Conservation (phyloP, 2,113 vertebrate genomes). For the Chrysemys picta region DNA sequence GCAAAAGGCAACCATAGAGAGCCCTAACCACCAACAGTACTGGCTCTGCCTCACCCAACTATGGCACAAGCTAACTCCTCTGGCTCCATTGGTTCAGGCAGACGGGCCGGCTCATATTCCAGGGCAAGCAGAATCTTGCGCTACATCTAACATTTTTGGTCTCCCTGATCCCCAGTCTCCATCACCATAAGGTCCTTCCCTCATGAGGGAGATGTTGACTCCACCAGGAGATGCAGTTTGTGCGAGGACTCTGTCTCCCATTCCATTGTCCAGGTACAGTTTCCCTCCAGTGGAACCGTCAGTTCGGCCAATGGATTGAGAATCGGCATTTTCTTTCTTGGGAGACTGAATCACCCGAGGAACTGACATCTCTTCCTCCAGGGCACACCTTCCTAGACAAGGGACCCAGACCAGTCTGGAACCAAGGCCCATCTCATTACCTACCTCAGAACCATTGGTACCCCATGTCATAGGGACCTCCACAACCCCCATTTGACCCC, state of each 20-base stretch:
- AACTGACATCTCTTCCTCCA: neutral
- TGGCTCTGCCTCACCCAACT: neutral
- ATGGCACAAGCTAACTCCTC: neutral
- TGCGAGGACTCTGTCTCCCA: neutral
- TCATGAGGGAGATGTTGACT: neutral
- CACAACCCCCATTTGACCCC: neutral
- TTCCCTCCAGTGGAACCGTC: neutral
- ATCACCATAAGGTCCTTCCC: neutral
- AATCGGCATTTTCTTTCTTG: neutral
- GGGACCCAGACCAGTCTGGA: neutral
- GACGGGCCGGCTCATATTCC: no score
- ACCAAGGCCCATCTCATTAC: neutral
- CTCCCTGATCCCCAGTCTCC: neutral
- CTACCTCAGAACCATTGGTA: neutral
- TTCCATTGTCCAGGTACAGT: neutral
- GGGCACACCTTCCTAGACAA: neutral
- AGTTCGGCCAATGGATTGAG: neutral
- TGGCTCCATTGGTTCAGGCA: neutral
- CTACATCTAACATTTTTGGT: no score
- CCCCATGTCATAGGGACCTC: neutral
- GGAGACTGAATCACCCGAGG: neutral
- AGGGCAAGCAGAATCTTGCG: neutral
- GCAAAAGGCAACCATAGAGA: no score
- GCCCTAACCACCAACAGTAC: no score
- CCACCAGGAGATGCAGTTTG: neutral